Base-by-base conservation (phyloP, 2,113 vertebrate genomes). In the Gadus macrocephalus region DNA sequence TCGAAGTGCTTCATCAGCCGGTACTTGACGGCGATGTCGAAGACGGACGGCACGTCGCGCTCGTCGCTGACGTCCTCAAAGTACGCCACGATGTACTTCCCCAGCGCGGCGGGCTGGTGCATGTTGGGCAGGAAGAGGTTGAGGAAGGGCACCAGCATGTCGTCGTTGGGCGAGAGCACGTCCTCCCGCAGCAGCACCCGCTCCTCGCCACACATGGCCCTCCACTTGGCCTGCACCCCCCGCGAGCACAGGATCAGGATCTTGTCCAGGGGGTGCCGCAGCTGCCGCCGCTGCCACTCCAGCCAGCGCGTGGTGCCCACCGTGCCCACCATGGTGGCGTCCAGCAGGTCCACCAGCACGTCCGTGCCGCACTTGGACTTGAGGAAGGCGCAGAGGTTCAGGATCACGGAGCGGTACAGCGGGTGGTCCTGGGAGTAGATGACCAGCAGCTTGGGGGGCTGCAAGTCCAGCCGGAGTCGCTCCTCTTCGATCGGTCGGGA, bases 341-440 rank as follows among this genome's bases (percentile, higher is more conserved):
- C 93, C 1, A 96, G 87, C 55, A 95, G 87, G 62, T 99, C 97
- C 0, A 98, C 80, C n/a, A 95, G 85, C 2, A 98, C 96, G 7
- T 95, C 90, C 0, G 91, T 93, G 70, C 96, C 95, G 27, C 97
- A 98, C 31, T 92, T 91, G 0, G 90, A 92, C 86, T 92, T 91
- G 53, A 99, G 90, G 83, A 99, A 99, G 71, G 96, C 92, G 0
- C 94, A 93, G 53, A 99, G 94, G 83, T 92, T 96, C 1, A 99
- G 89, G 42, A 99, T 95, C n/a, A 97, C 85, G 0, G 97, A 92
- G 64, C 92, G 90, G 4, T 95, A 98, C 42, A 95, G 91, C 15
- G 76, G 83, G 78, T 98, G 96, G 77, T 99, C 97, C 0, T 95
- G 92, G 0, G 97, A 99, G 85, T 98, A 98, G 81, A 97, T 89